Evolutionary conservation across 1,140 invertebrate genomes (phyloP).

Genomic region (Hirudo medicinalis): DNA sequence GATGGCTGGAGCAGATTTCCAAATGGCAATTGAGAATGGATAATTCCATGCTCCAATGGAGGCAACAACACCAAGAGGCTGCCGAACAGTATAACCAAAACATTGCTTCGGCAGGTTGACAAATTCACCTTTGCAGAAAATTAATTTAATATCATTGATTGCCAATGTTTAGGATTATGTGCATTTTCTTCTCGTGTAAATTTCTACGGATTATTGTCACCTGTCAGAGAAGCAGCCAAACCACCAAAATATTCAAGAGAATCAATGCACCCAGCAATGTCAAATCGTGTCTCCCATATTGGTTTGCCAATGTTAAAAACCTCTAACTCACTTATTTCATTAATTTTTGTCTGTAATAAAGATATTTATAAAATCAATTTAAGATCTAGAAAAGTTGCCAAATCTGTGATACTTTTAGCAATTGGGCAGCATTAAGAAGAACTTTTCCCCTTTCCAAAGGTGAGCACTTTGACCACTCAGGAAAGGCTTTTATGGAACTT

Average conservation of each 20-base stretch:
- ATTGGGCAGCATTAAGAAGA: slow-evolving; percentile 31
- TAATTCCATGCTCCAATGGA: slow-evolving; percentile 51
- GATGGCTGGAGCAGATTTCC: slow-evolving; percentile 45
- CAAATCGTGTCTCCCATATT: slow-evolving; percentile 44
- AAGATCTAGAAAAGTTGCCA: background rate
- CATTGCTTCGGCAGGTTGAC: slow-evolving; percentile 33
- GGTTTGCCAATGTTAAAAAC: slow-evolving; percentile 45
- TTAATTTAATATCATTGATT: background rate
- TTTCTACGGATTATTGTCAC: slow-evolving; percentile 21
- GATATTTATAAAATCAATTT: background rate
- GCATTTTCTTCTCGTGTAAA: background rate
- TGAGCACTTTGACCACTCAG: slow-evolving; percentile 32
- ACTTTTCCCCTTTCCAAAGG: slow-evolving; percentile 36
- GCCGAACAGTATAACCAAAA: slow-evolving; percentile 42
- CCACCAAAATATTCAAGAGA: slow-evolving; percentile 44
- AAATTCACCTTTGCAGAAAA: slow-evolving; percentile 33
- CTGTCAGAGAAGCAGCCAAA: slow-evolving; percentile 33
- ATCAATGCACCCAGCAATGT: slow-evolving; percentile 43
- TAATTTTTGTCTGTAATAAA: slow-evolving; percentile 29
- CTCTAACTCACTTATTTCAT: slow-evolving; percentile 38
- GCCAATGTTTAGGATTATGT: background rate
- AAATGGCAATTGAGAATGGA: slow-evolving; percentile 47
- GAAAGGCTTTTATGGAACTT: slow-evolving; percentile 29
- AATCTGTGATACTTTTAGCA: slow-evolving; percentile 31
- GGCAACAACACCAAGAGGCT: slow-evolving; percentile 47